A percentile compares a stretch with the other conserved stretches of the same genome.
phyloP scores from a whole-genome alignment of 2,113 vertebrate species.

The Chascanopsetta lugubris region DNA sequence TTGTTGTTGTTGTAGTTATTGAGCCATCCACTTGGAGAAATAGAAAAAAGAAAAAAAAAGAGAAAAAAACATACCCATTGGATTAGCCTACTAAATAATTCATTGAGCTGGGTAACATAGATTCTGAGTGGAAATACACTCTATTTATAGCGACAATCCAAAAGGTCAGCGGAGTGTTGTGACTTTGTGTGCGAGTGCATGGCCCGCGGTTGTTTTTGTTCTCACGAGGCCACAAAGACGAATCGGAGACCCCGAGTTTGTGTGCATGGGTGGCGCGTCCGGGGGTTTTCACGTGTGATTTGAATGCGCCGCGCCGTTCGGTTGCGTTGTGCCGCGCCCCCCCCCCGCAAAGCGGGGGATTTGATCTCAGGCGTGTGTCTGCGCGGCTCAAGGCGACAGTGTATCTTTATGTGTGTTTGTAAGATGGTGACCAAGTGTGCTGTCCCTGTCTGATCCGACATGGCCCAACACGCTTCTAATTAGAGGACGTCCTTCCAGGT shows the following conservation, averaged over 20 bases:
- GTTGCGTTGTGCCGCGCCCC: conserved; percentile 3
- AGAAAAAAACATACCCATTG: conserved; percentile 59
- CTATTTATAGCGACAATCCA: conserved; percentile 78
- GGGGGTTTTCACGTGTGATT: neutral
- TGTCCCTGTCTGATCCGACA: conserved; percentile 82
- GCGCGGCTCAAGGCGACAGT: conserved; percentile 23
- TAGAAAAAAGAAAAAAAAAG: conserved; percentile 58
- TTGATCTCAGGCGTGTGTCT: conserved; percentile 10
- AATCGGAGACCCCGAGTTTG: conserved; percentile 24
- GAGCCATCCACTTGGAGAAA: conserved; percentile 55
- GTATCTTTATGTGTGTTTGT: conserved; percentile 64
- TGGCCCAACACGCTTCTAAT: conserved; percentile 83
- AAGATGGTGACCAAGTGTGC: conserved; percentile 62
- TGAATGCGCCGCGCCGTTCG: neutral
- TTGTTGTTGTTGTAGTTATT: no score
- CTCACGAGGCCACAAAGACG: conserved; percentile 44
- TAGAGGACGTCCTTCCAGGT: conserved; percentile 86
- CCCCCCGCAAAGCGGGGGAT: conserved; percentile 13
- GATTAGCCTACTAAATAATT: conserved; percentile 79
- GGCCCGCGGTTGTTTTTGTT: conserved; percentile 68
- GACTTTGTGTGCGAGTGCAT: conserved; percentile 66
- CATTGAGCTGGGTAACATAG: conserved; percentile 71
- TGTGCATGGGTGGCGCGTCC: conserved; percentile 12
- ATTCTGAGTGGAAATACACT: conserved; percentile 75
- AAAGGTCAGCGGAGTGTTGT: conserved; percentile 78